Conservation (phyloP, 2,113 vertebrate species). For the Rhea pennata region DNA sequence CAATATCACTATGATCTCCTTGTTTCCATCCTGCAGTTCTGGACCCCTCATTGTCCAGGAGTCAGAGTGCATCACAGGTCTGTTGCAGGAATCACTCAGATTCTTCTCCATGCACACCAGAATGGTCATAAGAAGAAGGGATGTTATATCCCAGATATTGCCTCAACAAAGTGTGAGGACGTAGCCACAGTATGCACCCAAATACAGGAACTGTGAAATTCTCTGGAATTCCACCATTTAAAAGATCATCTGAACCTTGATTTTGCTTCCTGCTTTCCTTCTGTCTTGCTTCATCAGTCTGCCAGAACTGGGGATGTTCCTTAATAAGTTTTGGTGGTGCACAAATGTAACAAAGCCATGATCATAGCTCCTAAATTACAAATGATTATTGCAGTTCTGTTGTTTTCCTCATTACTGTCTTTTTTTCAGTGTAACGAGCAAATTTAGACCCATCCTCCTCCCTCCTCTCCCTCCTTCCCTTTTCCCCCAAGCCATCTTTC, state of each 20-base stretch:
- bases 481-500: neutral
- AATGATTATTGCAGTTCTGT: neutral
- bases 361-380: neutral
- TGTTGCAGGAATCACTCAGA: neutral
- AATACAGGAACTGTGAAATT: neutral
- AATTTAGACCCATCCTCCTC: neutral
- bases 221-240: neutral
- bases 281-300: neutral
- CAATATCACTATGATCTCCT: neutral
- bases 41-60: neutral
- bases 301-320: neutral
- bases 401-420: neutral
- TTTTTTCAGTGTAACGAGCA: neutral
- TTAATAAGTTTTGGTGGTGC: neutral
- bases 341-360: neutral
- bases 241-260: neutral
- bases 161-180: neutral
- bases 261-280: neutral
- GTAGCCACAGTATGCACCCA: neutral
- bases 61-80: neutral
- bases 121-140: neutral
- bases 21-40: neutral
- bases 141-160: neutral
- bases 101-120: neutral
- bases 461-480: neutral